Evolutionary conservation across 2,888 invertebrate species (phyloP), one percentile per base, ranked within the genome.

Genomic region (Callinectes sapidus): DNA sequence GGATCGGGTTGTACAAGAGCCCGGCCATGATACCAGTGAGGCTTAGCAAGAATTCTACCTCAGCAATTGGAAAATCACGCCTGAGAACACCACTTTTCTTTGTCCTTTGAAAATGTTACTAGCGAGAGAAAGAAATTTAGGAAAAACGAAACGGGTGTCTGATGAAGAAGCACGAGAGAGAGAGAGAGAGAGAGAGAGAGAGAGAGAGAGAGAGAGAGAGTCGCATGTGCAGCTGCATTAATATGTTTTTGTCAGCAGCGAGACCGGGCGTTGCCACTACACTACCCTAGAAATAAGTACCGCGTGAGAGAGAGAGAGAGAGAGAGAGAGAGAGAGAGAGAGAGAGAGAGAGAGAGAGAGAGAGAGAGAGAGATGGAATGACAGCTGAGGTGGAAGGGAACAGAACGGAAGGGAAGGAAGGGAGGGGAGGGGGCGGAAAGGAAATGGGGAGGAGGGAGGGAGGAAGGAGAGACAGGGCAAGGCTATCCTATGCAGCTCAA

Each of bases 131-230:
- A 39, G 5, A 39, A 39, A 39, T 39, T n/a, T n/a, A n/a, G n/a
- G n/a, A n/a, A n/a, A n/a, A 39, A 39, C 2, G 5, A 39, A 39
- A 39, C 39, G 39, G 61, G 23, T 61, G 18, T 61, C 2, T n/a
- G 71, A 23, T 61, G 18, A 6, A 61, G 18, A 23, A 23, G 23
- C 13, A 23, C 23, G 32, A 35, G 32, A n/a, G 81, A n/a, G 23
- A 61, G 81, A 32, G 81, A 14, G 14, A 81, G 81, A 35, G 61
- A 61, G 61, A 61, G 61, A 32, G 81, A 81, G 81, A 16, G 81
- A 35, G 81, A 16, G 81, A 35, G 35, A 81, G 81, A 77, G 81
- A 81, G 81, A 81, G 81, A 81, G 81, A 81, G 81, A 81, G 81
- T 48, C 2, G 32, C 35, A 16, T 81, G 35, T 81, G 81, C 81